Base-by-base conservation (phyloP, 2,113 vertebrate genomes). In the Procapra przewalskii region DNA sequence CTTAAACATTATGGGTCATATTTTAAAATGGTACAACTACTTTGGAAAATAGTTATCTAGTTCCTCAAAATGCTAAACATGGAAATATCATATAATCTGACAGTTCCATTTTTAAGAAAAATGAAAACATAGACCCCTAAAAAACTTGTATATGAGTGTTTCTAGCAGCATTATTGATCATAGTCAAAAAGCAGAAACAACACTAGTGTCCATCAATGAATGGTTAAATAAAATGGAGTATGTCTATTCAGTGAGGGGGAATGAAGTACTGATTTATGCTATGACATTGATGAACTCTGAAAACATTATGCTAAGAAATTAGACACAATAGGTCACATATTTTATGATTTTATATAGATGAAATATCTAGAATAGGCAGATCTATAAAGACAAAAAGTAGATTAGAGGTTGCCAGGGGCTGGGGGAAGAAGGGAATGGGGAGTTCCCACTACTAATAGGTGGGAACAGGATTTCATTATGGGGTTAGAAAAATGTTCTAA, bases 41-140 rank as follows among this genome's bases (percentile, higher is more conserved):
- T 93, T 91, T 93, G 75, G 48, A 93, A 92, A 93, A 36, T 1
- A 90, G 16, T 82, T 90, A 36, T 40, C 27, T 5, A 57, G 14
- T 87, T 95, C 40, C 45, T 95, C 33, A 96, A 95, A 94, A 52
- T 90, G 43, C 23, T 92, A 59, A 97, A 50, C 55, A 36, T 79
- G 25, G 19, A 84, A 88, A 52, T 45, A 80, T 31, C 6, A 5
- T 67, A 50, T 48, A 13, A 84, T 67, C 50, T n/a, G 81, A 79
- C 14, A 90, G 45, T 40, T 96, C 31, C 19, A 67, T 87, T 86
- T 16, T 25, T 6, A 48, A 57, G 15, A 93, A 50, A 92, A 93
- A 54, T 67, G n/a, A 55, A 91, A 84, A 89, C 36, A 86, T 7
- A 71, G 25, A 17, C 57, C 21, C 11, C 40, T 0, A 1, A 36